These are phyloP conservation scores for Theodoxus fluviatilis DNA, from an alignment of 2,888 invertebrate species.

Conservation along the genomic window DNA sequence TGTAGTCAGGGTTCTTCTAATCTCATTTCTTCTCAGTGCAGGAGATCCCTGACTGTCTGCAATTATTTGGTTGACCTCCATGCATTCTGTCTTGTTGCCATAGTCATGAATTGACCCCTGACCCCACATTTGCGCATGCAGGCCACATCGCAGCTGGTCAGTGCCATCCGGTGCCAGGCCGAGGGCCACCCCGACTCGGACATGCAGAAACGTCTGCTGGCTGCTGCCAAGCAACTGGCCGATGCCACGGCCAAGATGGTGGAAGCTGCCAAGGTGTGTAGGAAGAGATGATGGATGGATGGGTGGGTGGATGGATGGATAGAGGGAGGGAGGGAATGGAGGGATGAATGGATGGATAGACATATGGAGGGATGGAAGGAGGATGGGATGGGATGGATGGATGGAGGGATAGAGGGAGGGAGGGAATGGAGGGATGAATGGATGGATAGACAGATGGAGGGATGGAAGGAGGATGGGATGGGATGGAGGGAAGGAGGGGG, in stretches of 20 bases:
- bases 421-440: neutral
- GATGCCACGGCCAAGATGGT: slow-evolving; percentile 97
- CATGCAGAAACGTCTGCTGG: slow-evolving; percentile 85
- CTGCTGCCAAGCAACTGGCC: slow-evolving; percentile 91
- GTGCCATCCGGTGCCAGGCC: slow-evolving; percentile 93
- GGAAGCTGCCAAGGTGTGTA: slow-evolving; percentile 81
- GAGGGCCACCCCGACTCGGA: slow-evolving; percentile 87
- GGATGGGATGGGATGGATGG: neutral
- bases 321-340: neutral
- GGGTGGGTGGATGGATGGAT: neutral
- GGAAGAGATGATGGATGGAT: neutral
- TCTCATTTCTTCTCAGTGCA: too few relatives aligned
- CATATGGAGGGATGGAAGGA: too few relatives aligned
- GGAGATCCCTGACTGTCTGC: too few relatives aligned
- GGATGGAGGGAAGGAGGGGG: too few relatives aligned
- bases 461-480: too few relatives aligned
- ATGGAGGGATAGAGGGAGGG: neutral
- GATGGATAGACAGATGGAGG: too few relatives aligned
- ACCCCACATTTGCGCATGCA: too few relatives aligned
- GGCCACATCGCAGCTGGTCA: slow-evolving; percentile 91
- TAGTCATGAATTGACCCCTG: too few relatives aligned
- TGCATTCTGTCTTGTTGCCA: too few relatives aligned
- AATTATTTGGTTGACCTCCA: too few relatives aligned
- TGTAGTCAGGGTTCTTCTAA: too few relatives aligned
- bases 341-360: neutral